Evolutionary conservation across 64 coral and sea anemone genomes (phyloP).

Genomic region (Dendronephthya gigantea): DNA sequence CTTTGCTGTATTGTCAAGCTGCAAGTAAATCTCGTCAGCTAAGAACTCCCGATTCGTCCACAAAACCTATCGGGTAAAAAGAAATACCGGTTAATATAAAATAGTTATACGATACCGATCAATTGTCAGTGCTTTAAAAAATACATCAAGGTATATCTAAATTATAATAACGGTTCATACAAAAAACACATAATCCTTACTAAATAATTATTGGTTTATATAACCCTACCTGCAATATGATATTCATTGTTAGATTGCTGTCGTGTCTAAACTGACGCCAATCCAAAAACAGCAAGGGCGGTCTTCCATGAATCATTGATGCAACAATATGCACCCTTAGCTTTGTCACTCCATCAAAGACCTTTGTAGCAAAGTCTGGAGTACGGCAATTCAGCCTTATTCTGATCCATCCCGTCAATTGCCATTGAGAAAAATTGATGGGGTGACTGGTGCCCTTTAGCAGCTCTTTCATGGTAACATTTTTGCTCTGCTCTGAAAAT

Average conservation of each 20-base stretch:
- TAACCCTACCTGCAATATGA: background rate
- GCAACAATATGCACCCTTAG: conserved; percentile 34
- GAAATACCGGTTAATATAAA: too few relatives aligned
- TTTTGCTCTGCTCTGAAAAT: background rate
- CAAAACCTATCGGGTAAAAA: background rate
- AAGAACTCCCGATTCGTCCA: conserved; percentile 12
- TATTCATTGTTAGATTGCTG: conserved; percentile 9
- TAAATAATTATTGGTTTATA: background rate
- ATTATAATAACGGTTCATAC: background rate
- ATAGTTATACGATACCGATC: too few relatives aligned
- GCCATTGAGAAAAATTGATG: conserved; percentile 35
- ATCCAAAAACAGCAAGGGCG: conserved; percentile 31
- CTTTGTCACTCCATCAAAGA: background rate
- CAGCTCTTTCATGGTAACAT: background rate
- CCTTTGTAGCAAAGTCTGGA: background rate
- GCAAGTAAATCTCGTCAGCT: background rate
- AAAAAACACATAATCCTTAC: background rate
- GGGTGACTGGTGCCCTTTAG: conserved; percentile 6
- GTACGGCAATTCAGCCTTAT: conserved; percentile 35
- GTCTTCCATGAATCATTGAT: conserved; percentile 29
- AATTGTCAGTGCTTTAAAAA: background rate
- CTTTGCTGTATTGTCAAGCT: conserved; percentile 23
- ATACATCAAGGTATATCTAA: background rate
- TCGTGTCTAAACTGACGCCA: conserved; percentile 34
- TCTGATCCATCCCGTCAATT: conserved; percentile 49